These are phyloP conservation scores for Ceyx cyanopectus DNA, from an alignment of 2,113 vertebrate species.

Conservation along the genomic window DNA sequence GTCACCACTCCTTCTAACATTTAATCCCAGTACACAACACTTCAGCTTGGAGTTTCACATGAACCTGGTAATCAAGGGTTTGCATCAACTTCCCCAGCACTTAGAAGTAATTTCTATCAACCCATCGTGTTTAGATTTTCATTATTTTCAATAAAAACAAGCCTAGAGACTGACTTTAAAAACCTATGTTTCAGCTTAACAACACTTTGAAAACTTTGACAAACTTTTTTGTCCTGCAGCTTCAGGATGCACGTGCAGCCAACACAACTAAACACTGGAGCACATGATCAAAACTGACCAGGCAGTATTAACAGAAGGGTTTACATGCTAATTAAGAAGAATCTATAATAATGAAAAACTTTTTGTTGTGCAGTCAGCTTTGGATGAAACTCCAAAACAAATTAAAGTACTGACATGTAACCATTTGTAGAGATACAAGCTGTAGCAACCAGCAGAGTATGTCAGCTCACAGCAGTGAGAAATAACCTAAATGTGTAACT, in stretches of 20 bases:
- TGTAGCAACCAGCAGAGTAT: not conserved
- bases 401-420: accelerated
- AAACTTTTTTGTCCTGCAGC: not conserved
- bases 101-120: not conserved
- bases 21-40: not conserved
- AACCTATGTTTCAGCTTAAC: not conserved
- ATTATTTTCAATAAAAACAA: not conserved
- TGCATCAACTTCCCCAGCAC: not conserved
- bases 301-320: not conserved
- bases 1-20: not conserved
- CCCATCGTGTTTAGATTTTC: not conserved
- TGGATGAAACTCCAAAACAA: not conserved
- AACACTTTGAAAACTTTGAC: not conserved
- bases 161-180: not conserved
- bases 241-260: not conserved
- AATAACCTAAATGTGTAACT: not conserved
- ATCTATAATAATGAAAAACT: not conserved
- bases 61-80: accelerated
- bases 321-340: not conserved
- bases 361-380: not conserved
- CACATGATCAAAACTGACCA: not conserved
- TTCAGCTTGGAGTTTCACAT: not conserved
- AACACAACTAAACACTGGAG: not conserved
- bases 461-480: not conserved
- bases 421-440: not conserved